Base-by-base conservation (phyloP, 2,888 invertebrate species). In the Euproctis similis region DNA sequence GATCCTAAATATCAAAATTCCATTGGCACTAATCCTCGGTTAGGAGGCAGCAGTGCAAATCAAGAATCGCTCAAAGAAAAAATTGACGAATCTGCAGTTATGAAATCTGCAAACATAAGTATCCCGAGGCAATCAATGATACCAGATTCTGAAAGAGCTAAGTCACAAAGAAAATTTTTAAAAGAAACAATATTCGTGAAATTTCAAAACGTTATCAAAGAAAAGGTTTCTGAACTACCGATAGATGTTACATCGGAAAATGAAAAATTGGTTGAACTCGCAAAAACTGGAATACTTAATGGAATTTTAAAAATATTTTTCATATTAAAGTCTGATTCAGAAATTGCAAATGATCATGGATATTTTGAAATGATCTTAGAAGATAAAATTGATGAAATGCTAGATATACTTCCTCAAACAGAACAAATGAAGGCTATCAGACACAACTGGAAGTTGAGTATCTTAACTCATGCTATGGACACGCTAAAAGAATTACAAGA, bases 281-380 rank as follows among this genome's bases (percentile, higher is more conserved):
- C 55, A 5, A 60, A 55, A 35, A 32, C 38, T 7, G 58, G 50
- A 0, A 52, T 73, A 4, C 46, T 53, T 17, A 64, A 67, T 31
- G 55, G 55, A 3, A 57, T 68, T 22, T 53, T 62, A 38, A 58
- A 66, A 39, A 49, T 50, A 3, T 53, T 61, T 34, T 58, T 53
- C 4, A 58, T 54, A 30, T 32, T 69, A 2, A 57, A 60, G 39
- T 47, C 51, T 22, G 50, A 66, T 30, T 57, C 60, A 0, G 51
- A 49, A 2, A 49, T 60, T 17, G 51, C 54, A 36, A 48, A 59
- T 18, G 59, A 72, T 28, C 53, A 57, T 12, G 53, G 42, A 11
- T 51, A 58, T 24, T 66, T 62, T 31, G 61, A 65, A 36, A 53
- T 64, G 23, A 36, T 59, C 4, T 39, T 76, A 6, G 70, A 66